Evolutionary conservation across 2,888 invertebrate species (phyloP).

Genomic region (Clistopyga incitator): DNA sequence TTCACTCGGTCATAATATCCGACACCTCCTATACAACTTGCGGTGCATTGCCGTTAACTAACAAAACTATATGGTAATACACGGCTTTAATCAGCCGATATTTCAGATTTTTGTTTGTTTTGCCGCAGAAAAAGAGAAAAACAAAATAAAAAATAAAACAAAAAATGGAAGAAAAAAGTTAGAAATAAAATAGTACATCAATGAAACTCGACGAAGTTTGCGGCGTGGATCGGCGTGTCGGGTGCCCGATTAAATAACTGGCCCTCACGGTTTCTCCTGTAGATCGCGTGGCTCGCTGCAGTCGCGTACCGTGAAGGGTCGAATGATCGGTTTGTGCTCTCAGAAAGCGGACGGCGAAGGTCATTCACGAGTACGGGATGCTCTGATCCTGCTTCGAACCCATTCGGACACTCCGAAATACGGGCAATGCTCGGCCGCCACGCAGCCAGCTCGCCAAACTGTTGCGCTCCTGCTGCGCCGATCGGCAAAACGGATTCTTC

Average conservation of each 20-base stretch:
- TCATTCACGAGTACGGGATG: conserved; percentile 25
- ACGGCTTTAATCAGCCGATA: neutral
- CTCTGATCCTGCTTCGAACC: conserved; percentile 30
- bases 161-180: neutral
- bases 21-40: neutral
- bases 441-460: conserved; percentile 11
- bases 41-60: conserved; percentile 6
- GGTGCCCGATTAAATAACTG: conserved; percentile 39
- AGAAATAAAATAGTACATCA: too few relatives aligned
- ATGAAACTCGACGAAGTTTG: conserved; percentile 23
- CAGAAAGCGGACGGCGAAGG: conserved; percentile 47
- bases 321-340: conserved; percentile 46
- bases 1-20: neutral
- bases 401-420: conserved; percentile 16
- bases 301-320: conserved; percentile 38
- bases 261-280: conserved; percentile 37
- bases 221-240: conserved; percentile 23
- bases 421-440: conserved; percentile 10
- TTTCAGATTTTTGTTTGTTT: neutral
- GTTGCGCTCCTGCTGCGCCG: conserved; percentile 18
- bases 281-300: conserved; percentile 37
- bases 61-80: conserved; percentile 4
- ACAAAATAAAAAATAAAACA: too few relatives aligned
- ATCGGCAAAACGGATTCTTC: conserved; percentile 21
- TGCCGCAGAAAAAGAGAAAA: neutral